Conservation (phyloP, 2,888 invertebrate genomes). For the Mechanitis mazaeus region DNA sequence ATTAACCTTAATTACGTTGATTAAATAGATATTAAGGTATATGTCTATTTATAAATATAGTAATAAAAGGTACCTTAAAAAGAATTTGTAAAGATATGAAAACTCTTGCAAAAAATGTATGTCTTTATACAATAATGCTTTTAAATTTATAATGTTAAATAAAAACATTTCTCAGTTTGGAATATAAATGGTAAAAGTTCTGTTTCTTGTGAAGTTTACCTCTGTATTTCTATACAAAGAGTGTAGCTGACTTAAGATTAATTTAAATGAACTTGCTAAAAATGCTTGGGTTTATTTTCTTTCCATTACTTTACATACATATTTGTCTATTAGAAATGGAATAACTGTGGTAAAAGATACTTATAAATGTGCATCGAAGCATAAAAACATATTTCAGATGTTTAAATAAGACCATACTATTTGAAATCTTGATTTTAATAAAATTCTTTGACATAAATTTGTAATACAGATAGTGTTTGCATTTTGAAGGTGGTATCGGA, state of each 20-base stretch:
- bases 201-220: constrained; percentile 11
- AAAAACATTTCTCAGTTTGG: constrained; percentile 1
- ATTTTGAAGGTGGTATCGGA: too few relatives aligned
- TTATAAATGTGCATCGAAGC: too few relatives aligned
- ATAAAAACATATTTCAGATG: too few relatives aligned
- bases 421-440: too few relatives aligned
- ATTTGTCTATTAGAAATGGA: neutral
- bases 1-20: too few relatives aligned
- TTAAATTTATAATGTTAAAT: constrained; percentile 1
- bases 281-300: neutral
- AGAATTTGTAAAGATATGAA: too few relatives aligned
- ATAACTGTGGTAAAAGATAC: too few relatives aligned
- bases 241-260: constrained; percentile 3
- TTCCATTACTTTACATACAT: neutral
- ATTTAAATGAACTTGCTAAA: constrained; percentile 3
- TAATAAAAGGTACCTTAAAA: neutral
- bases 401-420: too few relatives aligned
- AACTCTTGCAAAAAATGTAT: neutral
- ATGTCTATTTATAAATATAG: too few relatives aligned
- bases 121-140: neutral
- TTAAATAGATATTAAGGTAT: too few relatives aligned
- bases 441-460: too few relatives aligned
- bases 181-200: constrained; percentile 20
- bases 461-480: too few relatives aligned
- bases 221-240: constrained; percentile 10